These are phyloP conservation scores for Lasius fuliginosus DNA, from an alignment of 2,888 invertebrate genomes.

Conservation along the genomic window DNA sequence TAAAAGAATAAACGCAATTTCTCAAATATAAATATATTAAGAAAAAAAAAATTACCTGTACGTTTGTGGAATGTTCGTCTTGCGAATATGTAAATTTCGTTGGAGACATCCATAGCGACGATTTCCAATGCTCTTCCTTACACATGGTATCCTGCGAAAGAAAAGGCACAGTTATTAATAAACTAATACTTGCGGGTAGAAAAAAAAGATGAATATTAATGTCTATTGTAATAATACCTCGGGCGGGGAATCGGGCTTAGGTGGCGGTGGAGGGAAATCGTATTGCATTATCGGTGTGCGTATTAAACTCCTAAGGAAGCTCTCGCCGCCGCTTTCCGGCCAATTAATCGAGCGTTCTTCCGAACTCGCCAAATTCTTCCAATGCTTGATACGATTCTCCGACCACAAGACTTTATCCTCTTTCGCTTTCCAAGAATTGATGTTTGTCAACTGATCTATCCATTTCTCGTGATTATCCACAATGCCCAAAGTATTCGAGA, in stretches of 20 bases:
- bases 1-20: neutral
- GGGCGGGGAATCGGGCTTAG: conserved; percentile 87
- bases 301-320: conserved; percentile 79
- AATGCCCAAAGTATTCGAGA: conserved; percentile 66
- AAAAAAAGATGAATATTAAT: conserved; percentile 2
- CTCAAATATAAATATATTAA: neutral
- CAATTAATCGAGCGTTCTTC: conserved; percentile 77
- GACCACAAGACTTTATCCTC: conserved; percentile 72
- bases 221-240: conserved; percentile 79
- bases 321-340: conserved; percentile 78
- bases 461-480: conserved; percentile 76
- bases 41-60: conserved; percentile 74
- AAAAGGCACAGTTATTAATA: neutral
- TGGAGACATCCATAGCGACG: conserved; percentile 83
- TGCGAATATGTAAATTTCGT: conserved; percentile 79
- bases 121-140: conserved; percentile 78
- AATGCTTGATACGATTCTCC: conserved; percentile 74
- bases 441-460: conserved; percentile 57
- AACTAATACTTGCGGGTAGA: neutral
- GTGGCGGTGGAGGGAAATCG: conserved; percentile 81
- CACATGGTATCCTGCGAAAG: conserved; percentile 64
- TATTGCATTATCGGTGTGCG: conserved; percentile 72
- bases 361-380: conserved; percentile 73
- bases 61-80: conserved; percentile 77
- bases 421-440: conserved; percentile 74